Evolutionary conservation across 23 tunicate genomes (phyloP), one percentile per base, ranked within the genome.

Genomic region (Oikopleura dioica): DNA sequence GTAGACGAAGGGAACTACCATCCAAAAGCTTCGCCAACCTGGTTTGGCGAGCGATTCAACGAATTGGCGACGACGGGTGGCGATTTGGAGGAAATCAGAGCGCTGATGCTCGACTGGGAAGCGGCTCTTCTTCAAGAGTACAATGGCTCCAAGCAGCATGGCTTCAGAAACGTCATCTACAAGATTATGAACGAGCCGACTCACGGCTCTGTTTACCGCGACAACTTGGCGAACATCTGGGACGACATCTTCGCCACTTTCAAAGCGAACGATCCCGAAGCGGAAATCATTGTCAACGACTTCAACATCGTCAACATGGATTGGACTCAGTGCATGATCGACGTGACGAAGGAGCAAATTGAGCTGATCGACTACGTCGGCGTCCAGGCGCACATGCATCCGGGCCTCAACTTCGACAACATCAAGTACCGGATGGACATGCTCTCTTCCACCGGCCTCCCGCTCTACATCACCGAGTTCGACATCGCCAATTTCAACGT

Each of bases 211-310:
- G 55, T 21, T 44, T 44, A 44, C 21, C 55, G 55, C 21, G 16
- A 21, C 55, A 44, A 44, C 21, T 44, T 44, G 9, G 55, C n/a
- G n/a, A n/a, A n/a, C n/a, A n/a, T n/a, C n/a, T n/a, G n/a, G n/a
- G n/a, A n/a, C n/a, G n/a, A n/a, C n/a, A n/a, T n/a, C n/a, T n/a
- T n/a, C n/a, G n/a, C n/a, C n/a, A n/a, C n/a, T n/a, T n/a, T n/a
- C n/a, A n/a, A n/a, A n/a, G n/a, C n/a, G n/a, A n/a, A n/a, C n/a
- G 72, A 63, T 63, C 72, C 72, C 2, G 72, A 63, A 2, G 72
- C 33, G 16, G 72, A 63, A 2, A 5, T 63, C 33, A 63, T 63
- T 23, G 26, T 63, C 16, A 63, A 63, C 26, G 72, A 63, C 33
- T 63, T 12, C 26, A 5, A 63, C 16, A 2, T 63, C 5, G 72